Conservation (phyloP, 2,888 invertebrate genomes). For the Gryllus longicercus region DNA sequence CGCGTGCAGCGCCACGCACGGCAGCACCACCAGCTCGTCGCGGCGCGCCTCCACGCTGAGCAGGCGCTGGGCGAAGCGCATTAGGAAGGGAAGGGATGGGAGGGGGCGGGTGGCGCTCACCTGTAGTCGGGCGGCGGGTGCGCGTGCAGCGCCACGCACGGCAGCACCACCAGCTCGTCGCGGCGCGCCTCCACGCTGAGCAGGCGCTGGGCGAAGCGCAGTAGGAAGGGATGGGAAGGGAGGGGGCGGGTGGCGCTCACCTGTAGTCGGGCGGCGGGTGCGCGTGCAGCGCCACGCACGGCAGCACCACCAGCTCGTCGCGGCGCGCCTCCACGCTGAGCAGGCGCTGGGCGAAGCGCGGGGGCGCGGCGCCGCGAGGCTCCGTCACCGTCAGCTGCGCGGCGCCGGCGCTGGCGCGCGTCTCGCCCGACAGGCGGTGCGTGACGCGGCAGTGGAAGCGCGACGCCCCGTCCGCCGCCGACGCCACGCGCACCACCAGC, state of each 20-base stretch:
- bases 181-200: slow-evolving; percentile 35
- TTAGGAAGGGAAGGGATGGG: too few relatives aligned
- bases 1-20: slow-evolving; percentile 35
- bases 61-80: slow-evolving; percentile 33
- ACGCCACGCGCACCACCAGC: slow-evolving; percentile 41
- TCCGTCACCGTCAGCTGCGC: slow-evolving; percentile 37
- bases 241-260: too few relatives aligned
- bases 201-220: slow-evolving; percentile 33
- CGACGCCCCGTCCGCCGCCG: slow-evolving; percentile 39
- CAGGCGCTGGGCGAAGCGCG: not conserved
- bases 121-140: slow-evolving; percentile 34
- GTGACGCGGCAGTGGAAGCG: slow-evolving; percentile 41
- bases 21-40: slow-evolving; percentile 37
- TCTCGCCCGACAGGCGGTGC: slow-evolving; percentile 41
- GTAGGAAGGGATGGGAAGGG: too few relatives aligned
- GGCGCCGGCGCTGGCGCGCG: slow-evolving; percentile 37
- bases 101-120: too few relatives aligned
- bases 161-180: slow-evolving; percentile 37
- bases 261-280: too few relatives aligned
- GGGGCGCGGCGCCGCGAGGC: slow-evolving; percentile 29
- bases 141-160: slow-evolving; percentile 36
- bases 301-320: too few relatives aligned
- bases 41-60: slow-evolving; percentile 35
- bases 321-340: too few relatives aligned
- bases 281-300: too few relatives aligned